Evolutionary conservation across 2,113 vertebrate genomes (phyloP).

Genomic region (Turnix velox): DNA sequence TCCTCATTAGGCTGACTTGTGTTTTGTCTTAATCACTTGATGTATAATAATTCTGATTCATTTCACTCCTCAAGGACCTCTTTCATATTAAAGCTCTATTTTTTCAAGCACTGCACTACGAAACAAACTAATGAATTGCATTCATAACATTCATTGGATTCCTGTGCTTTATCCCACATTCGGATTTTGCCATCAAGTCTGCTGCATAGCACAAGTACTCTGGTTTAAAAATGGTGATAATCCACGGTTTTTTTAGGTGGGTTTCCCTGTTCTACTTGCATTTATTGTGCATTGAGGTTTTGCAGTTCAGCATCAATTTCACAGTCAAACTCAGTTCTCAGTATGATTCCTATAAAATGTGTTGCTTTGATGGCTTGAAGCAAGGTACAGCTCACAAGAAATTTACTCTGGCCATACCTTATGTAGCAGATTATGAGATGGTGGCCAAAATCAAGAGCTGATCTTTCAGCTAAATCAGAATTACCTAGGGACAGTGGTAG

Average conservation of each 20-base stretch:
- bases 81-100: not conserved
- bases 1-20: not conserved
- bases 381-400: not conserved
- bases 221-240: not conserved
- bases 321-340: not conserved
- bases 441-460: not conserved
- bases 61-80: conserved; percentile 26
- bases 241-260: not conserved
- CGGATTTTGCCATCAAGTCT: not conserved
- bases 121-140: conserved; percentile 34
- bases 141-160: not conserved
- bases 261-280: not conserved
- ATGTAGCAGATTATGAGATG: not conserved
- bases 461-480: not conserved
- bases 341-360: not conserved
- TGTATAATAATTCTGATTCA: conserved; percentile 18
- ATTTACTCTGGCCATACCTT: not conserved
- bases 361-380: not conserved
- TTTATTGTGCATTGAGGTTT: not conserved
- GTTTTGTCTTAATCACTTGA: not conserved
- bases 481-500: not conserved
- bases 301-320: not conserved
- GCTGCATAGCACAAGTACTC: not conserved
- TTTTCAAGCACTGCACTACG: not conserved
- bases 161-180: not conserved